These are phyloP conservation scores for Syngnathus acus DNA, from an alignment of 2,797 vertebrate genomes.

Conservation along the genomic window DNA sequence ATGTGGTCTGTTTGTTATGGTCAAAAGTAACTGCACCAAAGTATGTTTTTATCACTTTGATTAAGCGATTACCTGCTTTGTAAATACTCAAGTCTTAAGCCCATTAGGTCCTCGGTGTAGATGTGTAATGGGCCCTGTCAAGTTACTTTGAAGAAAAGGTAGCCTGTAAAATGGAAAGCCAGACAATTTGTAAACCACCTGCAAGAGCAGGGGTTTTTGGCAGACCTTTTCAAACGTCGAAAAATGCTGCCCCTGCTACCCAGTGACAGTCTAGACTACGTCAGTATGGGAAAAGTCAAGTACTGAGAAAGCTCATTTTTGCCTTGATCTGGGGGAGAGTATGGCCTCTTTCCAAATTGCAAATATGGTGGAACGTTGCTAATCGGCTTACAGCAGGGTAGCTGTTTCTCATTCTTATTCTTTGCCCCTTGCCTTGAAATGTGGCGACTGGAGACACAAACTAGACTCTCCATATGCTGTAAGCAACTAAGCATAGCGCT, in stretches of 20 bases:
- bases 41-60: conserved; percentile 48
- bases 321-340: conserved; percentile 51
- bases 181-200: conserved; percentile 60
- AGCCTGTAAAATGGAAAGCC: conserved; percentile 60
- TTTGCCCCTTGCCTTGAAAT: conserved; percentile 22
- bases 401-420: conserved; percentile 49
- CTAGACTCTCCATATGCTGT: conserved; percentile 12
- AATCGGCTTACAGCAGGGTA: conserved; percentile 62
- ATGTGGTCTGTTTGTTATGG: conserved; percentile 37
- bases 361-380: conserved; percentile 57
- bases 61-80: conserved; percentile 58
- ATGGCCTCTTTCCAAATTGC: conserved; percentile 44
- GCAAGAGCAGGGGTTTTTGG: conserved; percentile 54
- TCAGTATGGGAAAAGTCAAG: conserved; percentile 27
- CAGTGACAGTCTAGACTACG: conserved; percentile 27
- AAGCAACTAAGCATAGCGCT: conserved; percentile 10
- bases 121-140: conserved; percentile 57
- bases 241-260: conserved; percentile 37
- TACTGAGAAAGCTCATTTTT: conserved; percentile 53
- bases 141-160: conserved; percentile 59
- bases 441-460: conserved; percentile 42
- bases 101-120: conserved; percentile 57
- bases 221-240: conserved; percentile 46
- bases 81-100: conserved; percentile 51
- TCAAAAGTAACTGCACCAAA: conserved; percentile 32